Percentiles rank a stretch among this genome's conserved stretches.
These are phyloP conservation scores for Hyposoter dolosus DNA, from an alignment of 2,888 invertebrate species.

Conservation along the genomic window DNA sequence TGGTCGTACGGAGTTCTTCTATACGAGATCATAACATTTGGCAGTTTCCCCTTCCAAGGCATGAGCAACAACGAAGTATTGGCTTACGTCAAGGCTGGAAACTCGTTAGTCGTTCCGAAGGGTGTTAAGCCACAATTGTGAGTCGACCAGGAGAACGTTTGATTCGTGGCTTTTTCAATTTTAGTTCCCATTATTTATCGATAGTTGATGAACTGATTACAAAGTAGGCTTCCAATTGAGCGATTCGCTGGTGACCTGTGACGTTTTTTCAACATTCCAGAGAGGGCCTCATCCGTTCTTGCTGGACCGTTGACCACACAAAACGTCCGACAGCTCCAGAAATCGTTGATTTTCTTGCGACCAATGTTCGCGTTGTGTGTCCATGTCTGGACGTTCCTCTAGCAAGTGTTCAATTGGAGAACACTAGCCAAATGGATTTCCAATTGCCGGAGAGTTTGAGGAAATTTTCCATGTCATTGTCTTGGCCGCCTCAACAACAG, in stretches of 20 bases:
- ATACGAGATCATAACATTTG: constrained; percentile 96
- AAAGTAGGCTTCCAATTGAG: too few relatives aligned
- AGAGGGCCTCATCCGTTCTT: constrained; percentile 90
- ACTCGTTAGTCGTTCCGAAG: constrained; percentile 90
- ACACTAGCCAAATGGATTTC: constrained; percentile 87
- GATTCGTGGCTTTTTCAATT: background rate
- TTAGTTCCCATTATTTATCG: too few relatives aligned
- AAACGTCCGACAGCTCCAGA: constrained; percentile 91
- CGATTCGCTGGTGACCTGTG: background rate
- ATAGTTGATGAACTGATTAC: too few relatives aligned
- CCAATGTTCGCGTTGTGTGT: constrained; percentile 90
- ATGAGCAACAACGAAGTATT: constrained; percentile 94
- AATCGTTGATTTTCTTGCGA: constrained; percentile 93
- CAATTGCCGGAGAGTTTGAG: constrained; percentile 84
- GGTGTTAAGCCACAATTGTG: constrained; percentile 92
- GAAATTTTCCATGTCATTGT: constrained; percentile 83
- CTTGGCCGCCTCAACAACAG: constrained; percentile 72
- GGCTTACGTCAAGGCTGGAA: constrained; percentile 91
- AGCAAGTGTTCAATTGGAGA: constrained; percentile 90
- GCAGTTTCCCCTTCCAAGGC: constrained; percentile 96
- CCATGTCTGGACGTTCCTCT: constrained; percentile 92
- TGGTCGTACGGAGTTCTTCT: constrained; percentile 96
- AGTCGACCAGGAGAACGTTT: constrained; percentile 84
- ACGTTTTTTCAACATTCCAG: constrained; percentile 84
- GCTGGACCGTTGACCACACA: constrained; percentile 91